phyloP scores from a whole-genome alignment of 2,113 vertebrate genomes.

The Datnioides undecimradiatus region DNA sequence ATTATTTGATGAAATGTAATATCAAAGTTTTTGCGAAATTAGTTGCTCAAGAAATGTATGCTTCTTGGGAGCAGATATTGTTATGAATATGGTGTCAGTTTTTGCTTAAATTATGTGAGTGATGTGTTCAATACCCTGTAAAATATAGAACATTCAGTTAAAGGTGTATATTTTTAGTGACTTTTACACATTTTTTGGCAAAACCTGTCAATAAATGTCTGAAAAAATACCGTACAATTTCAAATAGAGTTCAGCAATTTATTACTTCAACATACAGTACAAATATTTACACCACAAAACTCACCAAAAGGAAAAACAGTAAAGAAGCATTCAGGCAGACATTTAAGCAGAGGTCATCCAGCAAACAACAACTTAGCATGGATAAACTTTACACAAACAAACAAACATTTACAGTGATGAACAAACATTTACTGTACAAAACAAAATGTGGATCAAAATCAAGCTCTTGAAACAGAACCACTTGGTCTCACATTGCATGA shows the following conservation, averaged over 20 bases:
- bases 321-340: conserved; percentile 50
- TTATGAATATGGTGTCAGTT: not conserved
- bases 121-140: not conserved
- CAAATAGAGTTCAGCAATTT: conserved; percentile 79
- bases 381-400: conserved; percentile 52
- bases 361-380: conserved; percentile 49
- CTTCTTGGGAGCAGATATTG: not conserved
- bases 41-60: not conserved
- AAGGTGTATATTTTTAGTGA: conserved; percentile 3
- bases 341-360: conserved; percentile 61
- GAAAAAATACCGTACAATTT: conserved; percentile 17
- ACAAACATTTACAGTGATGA: conserved; percentile 47
- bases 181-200: not conserved
- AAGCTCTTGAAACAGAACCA: conserved; percentile 98
- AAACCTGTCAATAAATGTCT: not conserved
- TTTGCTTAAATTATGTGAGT: not conserved
- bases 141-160: not conserved
- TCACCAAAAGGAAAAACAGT: conserved; percentile 30
- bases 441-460: conserved; percentile 67
- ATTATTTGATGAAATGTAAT: not conserved
- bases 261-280: conserved; percentile 71
- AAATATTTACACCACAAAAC: conserved; percentile 72
- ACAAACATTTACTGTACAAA: conserved; percentile 66
- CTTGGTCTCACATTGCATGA: conserved; percentile 67
- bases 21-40: not conserved